These are phyloP conservation scores for Dysmachus trigonus DNA, from an alignment of 2,888 invertebrate species.

Conservation along the genomic window DNA sequence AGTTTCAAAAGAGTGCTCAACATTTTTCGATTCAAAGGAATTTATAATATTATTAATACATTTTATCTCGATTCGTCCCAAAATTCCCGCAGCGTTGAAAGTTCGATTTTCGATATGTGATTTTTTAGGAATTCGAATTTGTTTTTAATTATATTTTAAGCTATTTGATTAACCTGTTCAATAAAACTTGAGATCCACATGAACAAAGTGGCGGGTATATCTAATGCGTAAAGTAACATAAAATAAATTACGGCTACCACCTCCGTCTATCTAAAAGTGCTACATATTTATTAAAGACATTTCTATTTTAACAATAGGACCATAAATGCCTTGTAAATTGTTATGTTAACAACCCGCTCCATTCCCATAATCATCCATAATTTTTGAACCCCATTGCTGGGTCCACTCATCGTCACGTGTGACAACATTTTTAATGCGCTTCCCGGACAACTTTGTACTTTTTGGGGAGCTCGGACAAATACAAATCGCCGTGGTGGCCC, in stretches of 20 bases:
- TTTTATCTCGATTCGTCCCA: no score
- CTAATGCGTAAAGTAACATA: not conserved
- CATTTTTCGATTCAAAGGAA: no score
- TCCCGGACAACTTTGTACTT: constrained; percentile 27
- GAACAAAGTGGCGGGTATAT: no score
- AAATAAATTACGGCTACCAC: not conserved
- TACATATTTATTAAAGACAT: not conserved
- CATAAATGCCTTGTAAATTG: constrained; percentile 23
- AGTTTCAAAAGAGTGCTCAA: no score
- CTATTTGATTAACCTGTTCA: no score
- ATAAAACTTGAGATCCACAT: no score
- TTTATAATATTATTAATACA: no score
- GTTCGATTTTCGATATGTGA: no score
- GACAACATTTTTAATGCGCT: constrained; percentile 37
- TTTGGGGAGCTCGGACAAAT: not conserved
- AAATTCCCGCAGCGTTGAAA: no score
- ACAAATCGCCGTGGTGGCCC: constrained; percentile 14
- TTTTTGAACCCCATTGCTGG: not conserved
- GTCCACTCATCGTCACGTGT: constrained; percentile 25
- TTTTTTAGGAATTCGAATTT: no score
- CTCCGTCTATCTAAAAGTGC: not conserved
- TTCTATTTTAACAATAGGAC: not conserved
- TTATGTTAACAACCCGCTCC: constrained; percentile 15
- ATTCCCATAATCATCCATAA: constrained; percentile 33
- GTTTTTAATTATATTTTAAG: no score